phyloP scores from a whole-genome alignment of 2,113 vertebrate species.

The Leptosomus discolor region DNA sequence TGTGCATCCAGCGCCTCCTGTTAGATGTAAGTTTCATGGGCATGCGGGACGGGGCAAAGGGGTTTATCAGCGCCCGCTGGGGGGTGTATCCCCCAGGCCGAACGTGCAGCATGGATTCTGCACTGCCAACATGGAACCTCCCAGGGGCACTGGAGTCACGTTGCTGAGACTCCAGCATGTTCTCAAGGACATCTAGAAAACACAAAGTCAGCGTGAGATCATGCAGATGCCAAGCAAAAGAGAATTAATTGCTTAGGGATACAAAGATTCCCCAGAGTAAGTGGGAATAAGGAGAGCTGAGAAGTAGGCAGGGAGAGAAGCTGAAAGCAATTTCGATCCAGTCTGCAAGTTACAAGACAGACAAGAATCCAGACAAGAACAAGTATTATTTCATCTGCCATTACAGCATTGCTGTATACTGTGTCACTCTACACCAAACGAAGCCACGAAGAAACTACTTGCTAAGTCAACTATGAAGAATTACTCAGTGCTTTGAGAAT shows the following conservation, averaged over 20 bases:
- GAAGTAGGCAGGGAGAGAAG: neutral
- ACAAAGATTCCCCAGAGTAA: neutral
- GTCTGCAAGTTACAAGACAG: neutral
- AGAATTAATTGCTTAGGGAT: neutral
- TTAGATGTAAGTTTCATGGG: conserved; percentile 98
- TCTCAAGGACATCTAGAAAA: conserved; percentile 83
- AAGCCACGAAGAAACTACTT: neutral
- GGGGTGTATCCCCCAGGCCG: conserved; percentile 87
- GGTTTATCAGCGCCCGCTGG: conserved; percentile 94
- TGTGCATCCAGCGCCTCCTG: conserved; percentile 97
- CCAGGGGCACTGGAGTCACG: conserved; percentile 93
- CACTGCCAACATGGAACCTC: conserved; percentile 94
- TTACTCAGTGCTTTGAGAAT: neutral
- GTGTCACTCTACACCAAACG: neutral
- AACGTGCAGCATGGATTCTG: conserved; percentile 89
- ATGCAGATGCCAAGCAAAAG: neutral
- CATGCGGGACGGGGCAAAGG: conserved; percentile 95
- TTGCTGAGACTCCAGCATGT: conserved; percentile 86
- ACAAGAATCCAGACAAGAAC: neutral
- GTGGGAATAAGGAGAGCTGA: neutral
- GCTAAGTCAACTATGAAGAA: neutral
- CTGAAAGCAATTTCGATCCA: neutral
- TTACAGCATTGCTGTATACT: neutral
- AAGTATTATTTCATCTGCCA: neutral
- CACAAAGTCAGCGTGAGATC: neutral